These are phyloP conservation scores for Himalopsyche japonica DNA, from an alignment of 2,888 invertebrate genomes.

Conservation along the genomic window DNA sequence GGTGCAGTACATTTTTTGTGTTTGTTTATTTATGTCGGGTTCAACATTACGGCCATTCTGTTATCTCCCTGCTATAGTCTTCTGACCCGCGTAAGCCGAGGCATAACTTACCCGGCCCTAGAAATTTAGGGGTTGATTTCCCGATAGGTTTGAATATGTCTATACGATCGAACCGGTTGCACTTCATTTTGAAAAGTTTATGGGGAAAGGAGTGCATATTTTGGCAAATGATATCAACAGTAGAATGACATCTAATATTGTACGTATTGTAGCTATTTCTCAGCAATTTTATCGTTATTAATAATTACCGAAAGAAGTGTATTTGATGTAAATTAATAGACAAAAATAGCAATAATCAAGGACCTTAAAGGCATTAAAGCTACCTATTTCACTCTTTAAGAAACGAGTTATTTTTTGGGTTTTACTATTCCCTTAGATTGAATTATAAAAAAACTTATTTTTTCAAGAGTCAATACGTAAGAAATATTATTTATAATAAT, in stretches of 20 bases:
- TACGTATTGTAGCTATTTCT: not conserved
- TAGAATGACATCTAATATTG: not conserved
- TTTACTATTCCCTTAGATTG: no score
- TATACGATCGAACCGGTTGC: not conserved
- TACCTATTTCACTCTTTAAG: no score
- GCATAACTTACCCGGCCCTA: constrained; percentile 19
- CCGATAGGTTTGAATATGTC: constrained; percentile 16
- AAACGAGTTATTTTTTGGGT: no score
- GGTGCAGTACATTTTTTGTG: not conserved
- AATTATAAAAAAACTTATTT: no score
- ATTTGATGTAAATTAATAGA: no score
- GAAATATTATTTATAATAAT: no score
- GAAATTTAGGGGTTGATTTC: constrained; percentile 22
- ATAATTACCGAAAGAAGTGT: no score
- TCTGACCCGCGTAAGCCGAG: constrained; percentile 16
- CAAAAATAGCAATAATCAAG: no score
- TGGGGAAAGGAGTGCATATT: not conserved
- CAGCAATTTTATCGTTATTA: no score
- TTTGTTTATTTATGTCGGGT: constrained; percentile 17
- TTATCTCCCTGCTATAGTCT: constrained; percentile 11
- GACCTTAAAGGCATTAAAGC: no score
- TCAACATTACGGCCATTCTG: not conserved
- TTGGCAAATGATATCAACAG: not conserved
- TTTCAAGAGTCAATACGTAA: no score
- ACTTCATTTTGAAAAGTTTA: not conserved